Evolutionary conservation across 2,113 vertebrate species (phyloP).

Genomic region (Pitta sordida): DNA sequence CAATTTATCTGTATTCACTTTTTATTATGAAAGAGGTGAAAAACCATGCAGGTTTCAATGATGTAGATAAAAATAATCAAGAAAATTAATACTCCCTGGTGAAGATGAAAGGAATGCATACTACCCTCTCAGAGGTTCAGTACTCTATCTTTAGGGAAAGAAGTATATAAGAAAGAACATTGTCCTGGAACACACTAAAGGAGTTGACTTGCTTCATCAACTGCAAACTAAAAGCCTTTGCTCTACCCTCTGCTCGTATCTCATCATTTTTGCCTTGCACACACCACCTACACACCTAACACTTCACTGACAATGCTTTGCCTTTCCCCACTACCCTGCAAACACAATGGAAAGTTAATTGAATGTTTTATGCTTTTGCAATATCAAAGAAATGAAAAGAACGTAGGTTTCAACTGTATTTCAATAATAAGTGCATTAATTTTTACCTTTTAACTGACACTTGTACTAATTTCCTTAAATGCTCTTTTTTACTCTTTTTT

Average conservation of each 20-base stretch:
- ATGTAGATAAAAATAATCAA: slow-evolving; percentile 17
- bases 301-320: slow-evolving; percentile 64
- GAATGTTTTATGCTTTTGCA: slow-evolving; percentile 80
- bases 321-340: slow-evolving; percentile 52
- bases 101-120: not conserved
- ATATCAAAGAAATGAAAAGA: slow-evolving; percentile 82
- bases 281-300: slow-evolving; percentile 57
- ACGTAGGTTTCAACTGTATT: slow-evolving; percentile 78
- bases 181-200: not conserved
- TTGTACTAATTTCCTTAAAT: slow-evolving; percentile 85
- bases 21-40: not conserved
- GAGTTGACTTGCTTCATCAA: not conserved
- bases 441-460: slow-evolving; percentile 85
- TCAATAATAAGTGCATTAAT: slow-evolving; percentile 82
- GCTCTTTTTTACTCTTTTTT: slow-evolving; percentile 79
- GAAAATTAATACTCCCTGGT: not conserved
- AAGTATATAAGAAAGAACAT: not conserved
- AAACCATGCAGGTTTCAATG: not conserved
- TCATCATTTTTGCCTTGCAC: slow-evolving; percentile 29
- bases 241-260: not conserved
- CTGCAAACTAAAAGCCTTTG: not conserved
- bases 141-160: not conserved
- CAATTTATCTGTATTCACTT: slow-evolving; percentile 17
- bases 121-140: not conserved
- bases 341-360: slow-evolving; percentile 82